These are phyloP conservation scores for Neogale vison DNA, from an alignment of 2,113 vertebrate species.

Conservation along the genomic window DNA sequence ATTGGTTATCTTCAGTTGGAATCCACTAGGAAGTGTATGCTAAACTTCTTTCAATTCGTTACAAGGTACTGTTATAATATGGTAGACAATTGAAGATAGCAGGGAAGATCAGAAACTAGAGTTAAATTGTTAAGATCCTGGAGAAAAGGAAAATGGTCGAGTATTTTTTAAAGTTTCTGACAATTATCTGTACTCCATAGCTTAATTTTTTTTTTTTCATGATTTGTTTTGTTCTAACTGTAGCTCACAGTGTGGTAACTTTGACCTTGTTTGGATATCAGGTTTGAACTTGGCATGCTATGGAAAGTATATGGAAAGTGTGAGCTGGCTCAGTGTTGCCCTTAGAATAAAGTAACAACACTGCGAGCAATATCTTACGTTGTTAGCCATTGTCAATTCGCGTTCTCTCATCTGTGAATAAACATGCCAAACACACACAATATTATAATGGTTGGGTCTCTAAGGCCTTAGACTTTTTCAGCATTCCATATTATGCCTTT, in stretches of 20 bases:
- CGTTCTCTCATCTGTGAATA: neutral
- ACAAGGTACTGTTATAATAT: neutral
- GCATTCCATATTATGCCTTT: neutral
- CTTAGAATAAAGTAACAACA: neutral
- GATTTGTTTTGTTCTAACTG: neutral
- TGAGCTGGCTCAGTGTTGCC: neutral
- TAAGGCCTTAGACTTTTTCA: neutral
- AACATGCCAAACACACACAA: neutral
- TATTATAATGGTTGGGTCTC: neutral
- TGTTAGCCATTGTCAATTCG: neutral
- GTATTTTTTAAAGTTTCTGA: constrained; percentile 2
- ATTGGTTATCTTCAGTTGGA: neutral
- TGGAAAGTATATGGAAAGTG: neutral
- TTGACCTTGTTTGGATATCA: neutral
- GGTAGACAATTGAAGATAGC: neutral
- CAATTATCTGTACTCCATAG: neutral
- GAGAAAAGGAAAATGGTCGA: neutral
- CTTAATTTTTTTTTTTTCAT: neutral
- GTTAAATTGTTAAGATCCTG: neutral
- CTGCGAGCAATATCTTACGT: neutral
- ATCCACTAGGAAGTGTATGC: neutral
- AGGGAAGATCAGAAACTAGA: neutral
- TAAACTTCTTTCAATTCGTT: neutral
- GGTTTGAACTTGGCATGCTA: neutral
- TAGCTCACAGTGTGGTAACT: neutral